Percentiles rank a stretch among this genome's conserved stretches.
phyloP scores from a whole-genome alignment of 2,113 vertebrate genomes.

The Ifrita kowaldi region DNA sequence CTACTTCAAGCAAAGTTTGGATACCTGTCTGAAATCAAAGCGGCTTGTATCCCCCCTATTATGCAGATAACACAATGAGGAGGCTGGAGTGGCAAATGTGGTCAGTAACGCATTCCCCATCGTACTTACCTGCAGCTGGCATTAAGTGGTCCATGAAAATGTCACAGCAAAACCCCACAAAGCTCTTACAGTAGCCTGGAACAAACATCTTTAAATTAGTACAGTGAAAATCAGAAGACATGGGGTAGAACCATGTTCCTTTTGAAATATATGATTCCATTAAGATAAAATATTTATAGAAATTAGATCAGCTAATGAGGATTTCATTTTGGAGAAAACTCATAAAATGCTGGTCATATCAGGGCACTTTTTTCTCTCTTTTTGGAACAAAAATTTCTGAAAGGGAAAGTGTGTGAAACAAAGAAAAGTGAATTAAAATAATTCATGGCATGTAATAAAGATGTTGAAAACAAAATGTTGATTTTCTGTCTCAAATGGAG shows the following conservation, averaged over 20 bases:
- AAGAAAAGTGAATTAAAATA: neutral
- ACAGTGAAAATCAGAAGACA: neutral
- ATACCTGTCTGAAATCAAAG: neutral
- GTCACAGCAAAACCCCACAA: neutral
- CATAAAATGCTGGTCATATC: neutral
- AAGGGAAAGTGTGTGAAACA: neutral
- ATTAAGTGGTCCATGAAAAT: neutral
- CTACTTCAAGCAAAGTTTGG: neutral
- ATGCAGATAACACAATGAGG: neutral
- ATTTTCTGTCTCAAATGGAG: neutral
- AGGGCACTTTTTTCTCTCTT: neutral
- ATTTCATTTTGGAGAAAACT: neutral
- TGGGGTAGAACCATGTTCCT: neutral
- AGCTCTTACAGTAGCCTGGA: neutral
- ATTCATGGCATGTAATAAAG: neutral
- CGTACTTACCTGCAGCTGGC: neutral
- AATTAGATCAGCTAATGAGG: neutral
- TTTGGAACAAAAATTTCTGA: neutral
- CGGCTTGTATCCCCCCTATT: neutral
- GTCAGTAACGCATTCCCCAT: neutral
- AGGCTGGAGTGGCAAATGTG: neutral
- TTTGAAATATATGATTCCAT: neutral
- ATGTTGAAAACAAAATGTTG: neutral
- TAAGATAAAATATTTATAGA: conserved; percentile 22
- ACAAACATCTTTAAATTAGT: neutral